Evolutionary conservation across 2,797 vertebrate species (phyloP), one percentile per base, ranked within the genome.

Genomic region (Malacoraja senta): DNA sequence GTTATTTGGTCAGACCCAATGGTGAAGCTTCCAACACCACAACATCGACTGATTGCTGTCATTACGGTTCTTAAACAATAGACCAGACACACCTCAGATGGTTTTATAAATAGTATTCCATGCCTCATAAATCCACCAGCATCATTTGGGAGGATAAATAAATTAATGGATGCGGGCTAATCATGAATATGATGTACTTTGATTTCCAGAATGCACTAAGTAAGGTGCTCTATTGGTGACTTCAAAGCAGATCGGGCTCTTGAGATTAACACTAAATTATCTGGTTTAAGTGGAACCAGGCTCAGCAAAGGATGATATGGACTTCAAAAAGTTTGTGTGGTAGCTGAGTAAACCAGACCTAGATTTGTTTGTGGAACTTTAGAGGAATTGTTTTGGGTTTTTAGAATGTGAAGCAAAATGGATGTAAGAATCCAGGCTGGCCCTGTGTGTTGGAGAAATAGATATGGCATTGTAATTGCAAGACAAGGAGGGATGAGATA

Each of bases 41-140:
- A 58, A 53, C 9, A 83, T 24, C 44, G 24, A 53, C 38, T 53
- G 38, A 44, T 44, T 81, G 21, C 44, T 83, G 26, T 83, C 9
- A 58, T 83, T 83, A 53, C 44, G 3, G 44, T 44, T 58, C 80
- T 24, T 83, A 29, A 83, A 83, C 9, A 26, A 58, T 26, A 83
- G 29, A 38, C 1, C 15, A 24, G 80, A 83, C 26, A 44, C 24
- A 83, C 9, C 53, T 53, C 53, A 29, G 38, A 12, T 53, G 38
- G 19, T 83, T 83, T 53, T 53, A 26, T 53, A 83, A 83, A 21
- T 9, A 58, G 58, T 83, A 29, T 53, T 1, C 3, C 44, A 83
- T 83, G 80, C 44, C 44, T 83, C 21, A 83, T 83, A 83, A 83
- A 83, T 58, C 80, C 53, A 53, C 79, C 79, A 81, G 79, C 8